phyloP scores from a whole-genome alignment of 2,113 vertebrate species.

The Arvicanthis niloticus region DNA sequence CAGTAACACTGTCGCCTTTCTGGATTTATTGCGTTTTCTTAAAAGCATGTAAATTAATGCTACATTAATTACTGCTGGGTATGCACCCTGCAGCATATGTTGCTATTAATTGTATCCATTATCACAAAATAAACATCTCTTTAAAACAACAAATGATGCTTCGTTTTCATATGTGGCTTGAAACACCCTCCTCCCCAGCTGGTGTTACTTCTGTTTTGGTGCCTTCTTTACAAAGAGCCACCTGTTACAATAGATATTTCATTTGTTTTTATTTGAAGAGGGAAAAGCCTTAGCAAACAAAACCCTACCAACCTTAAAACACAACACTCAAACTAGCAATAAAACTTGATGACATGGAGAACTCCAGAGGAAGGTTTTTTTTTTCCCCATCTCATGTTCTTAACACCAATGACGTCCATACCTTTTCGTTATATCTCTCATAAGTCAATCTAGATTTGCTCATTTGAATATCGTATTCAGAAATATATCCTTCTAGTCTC shows the following conservation, averaged over 20 bases:
- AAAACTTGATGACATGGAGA: background rate
- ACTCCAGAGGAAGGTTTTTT: background rate
- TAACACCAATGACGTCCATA: accelerated
- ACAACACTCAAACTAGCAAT: background rate
- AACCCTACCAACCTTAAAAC: background rate
- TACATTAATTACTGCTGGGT: conserved; percentile 86
- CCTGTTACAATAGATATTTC: conserved; percentile 81
- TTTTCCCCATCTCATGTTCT: background rate
- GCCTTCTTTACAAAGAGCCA: conserved; percentile 78
- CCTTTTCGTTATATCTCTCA: background rate
- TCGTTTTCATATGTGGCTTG: conserved; percentile 83
- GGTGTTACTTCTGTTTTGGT: conserved; percentile 82
- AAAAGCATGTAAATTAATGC: conserved; percentile 82
- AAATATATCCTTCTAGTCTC: background rate
- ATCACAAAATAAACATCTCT: conserved; percentile 88
- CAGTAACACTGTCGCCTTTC: conserved; percentile 52
- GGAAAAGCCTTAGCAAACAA: background rate
- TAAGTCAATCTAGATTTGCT: background rate
- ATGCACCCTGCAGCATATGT: conserved; percentile 84
- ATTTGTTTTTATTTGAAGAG: conserved; percentile 70
- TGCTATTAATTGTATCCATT: conserved; percentile 87
- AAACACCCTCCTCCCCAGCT: conserved; percentile 83
- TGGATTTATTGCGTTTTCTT: conserved; percentile 78
- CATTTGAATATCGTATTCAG: background rate
- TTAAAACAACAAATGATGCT: conserved; percentile 87